Percentiles rank a stretch among this genome's conserved stretches.
phyloP scores from a whole-genome alignment of 2,797 vertebrate species.

The Pempheris klunzingeri region DNA sequence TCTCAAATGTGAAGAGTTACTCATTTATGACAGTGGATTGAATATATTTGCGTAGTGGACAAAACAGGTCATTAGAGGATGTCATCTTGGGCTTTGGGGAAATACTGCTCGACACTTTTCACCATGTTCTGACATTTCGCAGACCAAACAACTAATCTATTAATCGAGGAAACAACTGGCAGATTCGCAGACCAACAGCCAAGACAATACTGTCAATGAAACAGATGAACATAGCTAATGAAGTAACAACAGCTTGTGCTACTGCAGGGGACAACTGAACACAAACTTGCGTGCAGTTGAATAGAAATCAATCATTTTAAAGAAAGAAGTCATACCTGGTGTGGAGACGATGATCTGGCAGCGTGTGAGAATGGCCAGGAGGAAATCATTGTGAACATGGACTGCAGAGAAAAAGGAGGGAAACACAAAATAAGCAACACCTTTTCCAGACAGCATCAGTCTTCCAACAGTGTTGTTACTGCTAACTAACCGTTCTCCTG shows the following conservation, averaged over 20 bases:
- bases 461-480: fast-evolving
- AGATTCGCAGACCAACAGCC: too few species aligned
- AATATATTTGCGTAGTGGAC: too few species aligned
- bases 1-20: too few species aligned
- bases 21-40: too few species aligned
- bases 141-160: too few species aligned
- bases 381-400: constrained; percentile 97
- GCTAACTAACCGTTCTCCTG: constrained; percentile 92
- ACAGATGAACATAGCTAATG: neutral
- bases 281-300: neutral
- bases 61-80: too few species aligned
- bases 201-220: too few species aligned
- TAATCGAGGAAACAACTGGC: too few species aligned
- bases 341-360: constrained; percentile 95
- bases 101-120: too few species aligned
- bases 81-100: too few species aligned
- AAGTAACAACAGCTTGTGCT: neutral
- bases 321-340: constrained; percentile 85
- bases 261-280: neutral
- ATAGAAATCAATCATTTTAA: neutral
- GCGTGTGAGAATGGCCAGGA: constrained; percentile 96
- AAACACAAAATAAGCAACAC: neutral
- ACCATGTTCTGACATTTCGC: too few species aligned
- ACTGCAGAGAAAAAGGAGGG: constrained; percentile 80
- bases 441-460: neutral